These are phyloP conservation scores for Pectinophora gossypiella DNA, from an alignment of 1,140 invertebrate species.

Conservation along the genomic window DNA sequence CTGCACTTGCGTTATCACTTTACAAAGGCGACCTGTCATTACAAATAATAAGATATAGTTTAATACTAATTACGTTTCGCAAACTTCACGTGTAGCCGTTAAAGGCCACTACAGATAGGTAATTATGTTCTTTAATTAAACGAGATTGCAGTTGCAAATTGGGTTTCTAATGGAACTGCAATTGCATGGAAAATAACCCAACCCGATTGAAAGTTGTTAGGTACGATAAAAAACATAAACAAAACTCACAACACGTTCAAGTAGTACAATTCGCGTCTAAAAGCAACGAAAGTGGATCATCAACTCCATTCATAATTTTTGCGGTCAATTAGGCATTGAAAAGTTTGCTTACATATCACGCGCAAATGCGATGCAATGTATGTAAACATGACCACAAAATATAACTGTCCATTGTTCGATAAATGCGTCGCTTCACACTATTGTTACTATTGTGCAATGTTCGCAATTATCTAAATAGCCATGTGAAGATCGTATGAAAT, in stretches of 20 bases:
- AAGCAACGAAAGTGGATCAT: no score
- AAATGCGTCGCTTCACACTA: neutral
- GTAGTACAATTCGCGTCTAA: no score
- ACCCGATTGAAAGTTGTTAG: no score
- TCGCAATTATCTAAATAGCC: neutral
- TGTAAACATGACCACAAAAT: neutral
- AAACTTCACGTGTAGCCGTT: neutral
- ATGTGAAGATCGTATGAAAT: neutral
- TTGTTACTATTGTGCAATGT: neutral
- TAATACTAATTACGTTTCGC: neutral
- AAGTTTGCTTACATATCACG: no score
- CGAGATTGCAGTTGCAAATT: no score
- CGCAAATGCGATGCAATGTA: neutral
- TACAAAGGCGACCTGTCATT: conserved; percentile 24
- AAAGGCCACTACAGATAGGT: neutral
- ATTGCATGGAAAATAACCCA: no score
- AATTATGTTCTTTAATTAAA: neutral
- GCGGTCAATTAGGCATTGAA: no score
- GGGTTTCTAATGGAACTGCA: no score
- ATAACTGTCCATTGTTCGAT: neutral
- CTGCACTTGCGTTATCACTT: conserved; percentile 36
- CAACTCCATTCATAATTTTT: no score
- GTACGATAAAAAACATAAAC: no score
- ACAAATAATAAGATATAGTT: conserved; percentile 2
- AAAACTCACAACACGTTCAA: no score